A percentile compares a stretch with the other conserved stretches of the same genome.
phyloP scores from a whole-genome alignment of 2,888 invertebrate genomes.

The Pseudococcus viburni region DNA sequence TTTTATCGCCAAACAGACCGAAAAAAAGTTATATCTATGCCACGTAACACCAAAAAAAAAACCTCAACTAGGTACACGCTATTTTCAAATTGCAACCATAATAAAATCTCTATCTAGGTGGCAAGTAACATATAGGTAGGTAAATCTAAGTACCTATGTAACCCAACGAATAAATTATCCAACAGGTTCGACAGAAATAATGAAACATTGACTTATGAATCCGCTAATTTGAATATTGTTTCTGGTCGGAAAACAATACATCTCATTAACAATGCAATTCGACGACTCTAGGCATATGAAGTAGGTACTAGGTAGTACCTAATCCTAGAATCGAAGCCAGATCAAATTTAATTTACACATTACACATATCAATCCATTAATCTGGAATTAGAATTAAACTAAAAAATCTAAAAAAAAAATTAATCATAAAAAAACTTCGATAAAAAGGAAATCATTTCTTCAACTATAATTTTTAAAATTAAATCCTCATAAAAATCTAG shows the following conservation, averaged over 20 bases:
- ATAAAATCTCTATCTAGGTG: background rate
- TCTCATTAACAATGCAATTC: conserved; percentile 7
- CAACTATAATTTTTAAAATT: background rate
- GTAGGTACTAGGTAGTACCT: background rate
- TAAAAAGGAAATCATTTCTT: too few species aligned
- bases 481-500: background rate
- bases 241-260: background rate
- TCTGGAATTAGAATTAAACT: too few species aligned
- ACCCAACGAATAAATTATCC: background rate
- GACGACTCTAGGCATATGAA: background rate
- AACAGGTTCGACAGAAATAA: background rate
- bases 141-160: background rate
- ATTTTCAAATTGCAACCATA: background rate
- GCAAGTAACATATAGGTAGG: too few species aligned
- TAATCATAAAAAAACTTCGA: too few species aligned
- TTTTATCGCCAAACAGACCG: background rate
- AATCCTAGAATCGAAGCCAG: background rate
- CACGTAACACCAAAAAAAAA: background rate
- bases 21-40: background rate
- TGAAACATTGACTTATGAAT: conserved; percentile 8
- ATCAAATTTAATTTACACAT: background rate
- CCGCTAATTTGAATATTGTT: conserved; percentile 27
- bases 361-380: background rate
- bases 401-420: background rate
- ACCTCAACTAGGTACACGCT: background rate